phyloP scores from a whole-genome alignment of 2,797 vertebrate species.

The Lepus townsendii region DNA sequence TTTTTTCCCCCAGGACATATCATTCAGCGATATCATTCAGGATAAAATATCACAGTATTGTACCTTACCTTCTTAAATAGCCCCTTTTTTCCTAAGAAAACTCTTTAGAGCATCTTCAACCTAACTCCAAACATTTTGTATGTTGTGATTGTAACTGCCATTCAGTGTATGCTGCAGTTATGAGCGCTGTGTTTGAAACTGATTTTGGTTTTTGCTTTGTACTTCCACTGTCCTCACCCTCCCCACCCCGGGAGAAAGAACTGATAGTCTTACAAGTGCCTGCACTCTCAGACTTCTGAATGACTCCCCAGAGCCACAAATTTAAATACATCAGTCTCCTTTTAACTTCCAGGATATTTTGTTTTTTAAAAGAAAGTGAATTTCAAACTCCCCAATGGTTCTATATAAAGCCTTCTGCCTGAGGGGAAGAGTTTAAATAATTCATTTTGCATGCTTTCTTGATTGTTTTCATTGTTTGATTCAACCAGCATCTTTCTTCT shows the following conservation, averaged over 20 bases:
- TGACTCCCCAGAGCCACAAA: not conserved
- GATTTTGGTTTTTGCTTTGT: conserved; percentile 39
- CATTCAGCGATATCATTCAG: not conserved
- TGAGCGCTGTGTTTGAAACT: not conserved
- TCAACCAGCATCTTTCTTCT: not conserved
- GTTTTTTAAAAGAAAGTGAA: not conserved
- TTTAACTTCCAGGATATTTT: conserved; percentile 45
- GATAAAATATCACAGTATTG: conserved; percentile 6
- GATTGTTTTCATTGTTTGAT: conserved; percentile 49
- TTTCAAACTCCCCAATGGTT: not conserved
- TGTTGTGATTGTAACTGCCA: not conserved
- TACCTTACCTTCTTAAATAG: not conserved
- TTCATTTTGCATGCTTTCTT: conserved; percentile 55
- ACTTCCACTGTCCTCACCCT: not conserved
- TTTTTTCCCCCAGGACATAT: not conserved
- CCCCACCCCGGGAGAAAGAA: not conserved
- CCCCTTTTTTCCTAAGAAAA: not conserved
- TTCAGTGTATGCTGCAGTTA: not conserved
- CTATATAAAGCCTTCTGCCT: conserved; percentile 43
- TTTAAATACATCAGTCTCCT: conserved; percentile 56
- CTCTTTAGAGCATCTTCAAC: not conserved
- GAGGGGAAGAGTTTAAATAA: conserved; percentile 59
- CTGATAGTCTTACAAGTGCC: not conserved
- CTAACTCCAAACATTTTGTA: not conserved
- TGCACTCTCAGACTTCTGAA: not conserved